Evolutionary conservation across 2,797 vertebrate species (phyloP).

Genomic region (Hydrolagus colliei): DNA sequence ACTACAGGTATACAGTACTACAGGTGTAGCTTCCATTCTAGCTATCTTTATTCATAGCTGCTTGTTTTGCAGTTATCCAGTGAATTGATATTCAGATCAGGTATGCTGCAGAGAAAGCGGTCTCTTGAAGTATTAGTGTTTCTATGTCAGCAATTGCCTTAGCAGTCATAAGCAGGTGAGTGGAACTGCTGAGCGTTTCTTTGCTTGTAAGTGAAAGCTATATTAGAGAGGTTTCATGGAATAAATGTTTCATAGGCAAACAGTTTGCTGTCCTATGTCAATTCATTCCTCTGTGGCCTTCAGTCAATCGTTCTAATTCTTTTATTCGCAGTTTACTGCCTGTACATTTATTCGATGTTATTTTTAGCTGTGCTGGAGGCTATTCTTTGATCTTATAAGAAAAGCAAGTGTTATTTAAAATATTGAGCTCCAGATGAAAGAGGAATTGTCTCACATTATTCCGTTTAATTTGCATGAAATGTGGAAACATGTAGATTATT

Average conservation of each 20-base stretch:
- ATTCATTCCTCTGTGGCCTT: not conserved
- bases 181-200: not conserved
- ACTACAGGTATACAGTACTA: not conserved
- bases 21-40: not conserved
- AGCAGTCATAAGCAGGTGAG: not conserved
- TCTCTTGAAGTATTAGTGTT: conserved; percentile 9
- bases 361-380: not conserved
- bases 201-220: not conserved
- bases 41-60: no score
- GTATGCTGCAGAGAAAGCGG: conserved; percentile 4
- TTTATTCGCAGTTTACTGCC: not conserved
- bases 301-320: not conserved
- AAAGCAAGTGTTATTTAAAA: not conserved
- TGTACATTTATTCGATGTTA: not conserved
- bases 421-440: not conserved
- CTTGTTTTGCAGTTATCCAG: not conserved
- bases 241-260: not conserved
- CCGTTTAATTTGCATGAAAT: not conserved
- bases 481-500: not conserved
- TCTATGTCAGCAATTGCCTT: not conserved
- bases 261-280: not conserved
- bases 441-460: not conserved
- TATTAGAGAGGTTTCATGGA: not conserved
- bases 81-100: conserved; percentile 29
- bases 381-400: not conserved